Conservation (phyloP, 2,113 vertebrate species). For the Phoenicopterus ruber region DNA sequence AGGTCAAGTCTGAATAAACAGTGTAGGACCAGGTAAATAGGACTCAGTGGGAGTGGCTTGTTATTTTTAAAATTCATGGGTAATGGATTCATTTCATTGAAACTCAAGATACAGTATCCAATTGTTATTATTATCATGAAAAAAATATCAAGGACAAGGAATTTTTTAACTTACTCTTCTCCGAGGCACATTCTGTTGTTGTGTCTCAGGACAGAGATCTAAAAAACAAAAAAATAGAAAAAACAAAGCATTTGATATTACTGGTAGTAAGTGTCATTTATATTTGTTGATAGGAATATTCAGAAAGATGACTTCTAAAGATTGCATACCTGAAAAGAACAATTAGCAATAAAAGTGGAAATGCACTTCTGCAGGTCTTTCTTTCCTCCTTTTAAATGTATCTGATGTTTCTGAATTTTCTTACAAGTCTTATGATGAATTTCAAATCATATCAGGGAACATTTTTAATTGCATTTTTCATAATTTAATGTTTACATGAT, state of each 20-base stretch:
- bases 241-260: neutral
- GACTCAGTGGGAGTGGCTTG: neutral
- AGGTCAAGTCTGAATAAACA: neutral
- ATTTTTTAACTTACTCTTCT: constrained; percentile 79
- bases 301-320: neutral
- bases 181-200: constrained; percentile 86
- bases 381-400: neutral
- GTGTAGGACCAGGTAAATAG: neutral
- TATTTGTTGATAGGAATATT: neutral
- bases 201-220: constrained; percentile 93
- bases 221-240: constrained; percentile 10
- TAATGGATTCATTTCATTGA: neutral
- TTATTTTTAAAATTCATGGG: neutral
- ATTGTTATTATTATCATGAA: neutral
- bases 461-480: neutral
- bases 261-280: neutral
- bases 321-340: neutral
- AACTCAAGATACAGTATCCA: neutral
- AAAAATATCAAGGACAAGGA: neutral
- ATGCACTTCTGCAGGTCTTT: neutral
- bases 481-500: neutral
- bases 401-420: neutral
- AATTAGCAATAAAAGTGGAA: neutral
- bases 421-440: neutral
- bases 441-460: neutral